Evolutionary conservation across 1,140 invertebrate genomes (phyloP).

Genomic region (Drosophila ananassae): DNA sequence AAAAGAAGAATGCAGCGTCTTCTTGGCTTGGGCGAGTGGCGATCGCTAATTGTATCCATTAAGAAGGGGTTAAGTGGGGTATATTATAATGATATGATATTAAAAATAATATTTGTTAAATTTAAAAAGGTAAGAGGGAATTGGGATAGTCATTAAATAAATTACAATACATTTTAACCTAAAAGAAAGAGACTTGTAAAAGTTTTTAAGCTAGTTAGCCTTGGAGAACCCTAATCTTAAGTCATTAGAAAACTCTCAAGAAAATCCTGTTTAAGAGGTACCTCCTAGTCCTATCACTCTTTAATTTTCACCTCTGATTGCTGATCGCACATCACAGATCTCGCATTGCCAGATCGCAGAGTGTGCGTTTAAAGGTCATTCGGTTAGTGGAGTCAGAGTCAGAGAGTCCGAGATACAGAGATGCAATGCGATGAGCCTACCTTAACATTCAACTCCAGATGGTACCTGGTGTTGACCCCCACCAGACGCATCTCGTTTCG

Average conservation of each 20-base stretch:
- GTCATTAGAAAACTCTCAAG: not conserved
- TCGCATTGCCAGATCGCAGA: slow-evolving; percentile 28
- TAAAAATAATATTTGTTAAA: not conserved
- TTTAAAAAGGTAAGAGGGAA: not conserved
- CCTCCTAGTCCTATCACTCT: not conserved
- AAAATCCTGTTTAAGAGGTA: not conserved
- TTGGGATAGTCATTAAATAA: too few relatives aligned
- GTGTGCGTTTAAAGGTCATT: slow-evolving; percentile 81
- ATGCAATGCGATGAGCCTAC: slow-evolving; percentile 56
- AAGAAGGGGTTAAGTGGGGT: not conserved
- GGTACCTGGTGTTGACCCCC: slow-evolving; percentile 39
- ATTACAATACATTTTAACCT: too few relatives aligned
- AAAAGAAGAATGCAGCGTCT: slow-evolving; percentile 38
- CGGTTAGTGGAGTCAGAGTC: slow-evolving; percentile 47
- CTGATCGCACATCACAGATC: slow-evolving; percentile 14
- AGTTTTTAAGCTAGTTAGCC: not conserved
- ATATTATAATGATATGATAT: not conserved
- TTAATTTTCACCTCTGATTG: not conserved
- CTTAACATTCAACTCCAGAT: slow-evolving; percentile 80
- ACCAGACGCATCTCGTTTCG: slow-evolving; percentile 25
- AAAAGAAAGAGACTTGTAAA: too few relatives aligned
- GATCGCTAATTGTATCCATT: slow-evolving; percentile 14
- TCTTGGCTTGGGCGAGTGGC: slow-evolving; percentile 16
- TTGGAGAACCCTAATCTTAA: not conserved
- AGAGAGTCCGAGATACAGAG: not conserved